Evolutionary conservation across 2,797 vertebrate species (phyloP), one percentile per base, ranked within the genome.

Genomic region (Hoplostethus mediterraneus): DNA sequence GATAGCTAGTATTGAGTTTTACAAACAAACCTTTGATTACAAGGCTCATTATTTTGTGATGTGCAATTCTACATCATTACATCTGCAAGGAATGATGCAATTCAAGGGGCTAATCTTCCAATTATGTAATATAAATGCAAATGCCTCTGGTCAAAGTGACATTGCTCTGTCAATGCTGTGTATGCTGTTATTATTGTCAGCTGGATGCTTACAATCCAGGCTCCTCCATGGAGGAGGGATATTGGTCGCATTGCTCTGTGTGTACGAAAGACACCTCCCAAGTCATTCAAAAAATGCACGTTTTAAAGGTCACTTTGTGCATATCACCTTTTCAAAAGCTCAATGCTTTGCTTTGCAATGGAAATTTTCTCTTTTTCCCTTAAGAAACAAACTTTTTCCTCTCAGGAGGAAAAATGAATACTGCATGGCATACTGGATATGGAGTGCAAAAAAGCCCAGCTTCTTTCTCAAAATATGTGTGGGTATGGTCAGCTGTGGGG

Each of bases 401-500:
- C 83, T 84, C 67, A 12, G 38, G 74, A 86, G 79, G 55, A 79
- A 80, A 68, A 71, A 88, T 87, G 77, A 90, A 87, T 81, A 86
- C 80, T 84, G 74, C 71, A 89, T 77, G 64, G 68, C 54, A 63
- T 70, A 67, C 70, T 56, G 69, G 73, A 77, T 73, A 47, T 51
- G 58, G 16, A 56, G 56, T 42, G 55, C 63, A 80, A 55, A 86
- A 44, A 77, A 76, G 13, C 60, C 49, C 61, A 80, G 58, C 62
- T 47, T 67, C 61, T 84, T 82, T 80, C 77, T 83, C 54, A 52
- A 48, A 82, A 79, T 75, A 73, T 74, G 62, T 61, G 73, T 49
- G 75, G 42, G 31, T 68, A 78, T 89, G 93, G 94, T 94, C 92
- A 94, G 91, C 94, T 89, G 90, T 86, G 85, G 90, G 92, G 91